A percentile compares a stretch with the other conserved stretches of the same genome.
These are phyloP conservation scores for Xenus cinereus DNA, from an alignment of 2,113 vertebrate species.

Conservation along the genomic window DNA sequence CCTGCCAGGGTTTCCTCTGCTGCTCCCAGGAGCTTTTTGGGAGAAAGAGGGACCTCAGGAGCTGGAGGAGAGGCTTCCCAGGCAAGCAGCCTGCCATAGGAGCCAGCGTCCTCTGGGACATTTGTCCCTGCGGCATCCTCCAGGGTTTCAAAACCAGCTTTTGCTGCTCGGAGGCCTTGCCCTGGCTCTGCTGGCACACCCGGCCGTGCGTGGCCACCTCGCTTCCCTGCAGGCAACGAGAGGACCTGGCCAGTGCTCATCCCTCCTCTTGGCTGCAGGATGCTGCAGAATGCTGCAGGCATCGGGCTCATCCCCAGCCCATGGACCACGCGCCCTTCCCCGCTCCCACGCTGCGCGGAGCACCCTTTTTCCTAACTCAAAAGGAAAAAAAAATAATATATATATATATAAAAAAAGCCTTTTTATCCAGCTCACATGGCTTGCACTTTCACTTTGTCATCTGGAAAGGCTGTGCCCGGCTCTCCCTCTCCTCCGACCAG, in stretches of 20 bases:
- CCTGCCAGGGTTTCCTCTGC: background rate
- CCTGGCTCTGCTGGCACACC: background rate
- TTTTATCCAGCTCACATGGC: background rate
- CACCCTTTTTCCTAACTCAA: background rate
- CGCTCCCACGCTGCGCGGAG: background rate
- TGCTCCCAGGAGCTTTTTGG: background rate
- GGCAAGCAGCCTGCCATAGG: background rate
- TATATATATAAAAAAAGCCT: no score
- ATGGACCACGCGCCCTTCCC: fast-evolving
- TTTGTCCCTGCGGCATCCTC: background rate
- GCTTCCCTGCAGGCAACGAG: background rate
- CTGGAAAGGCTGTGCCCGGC: fast-evolving
- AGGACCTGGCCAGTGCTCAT: background rate
- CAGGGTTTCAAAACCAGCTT: background rate
- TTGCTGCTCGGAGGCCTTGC: background rate
- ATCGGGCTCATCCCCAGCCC: fast-evolving
- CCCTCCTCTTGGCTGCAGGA: background rate
- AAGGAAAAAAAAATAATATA: background rate
- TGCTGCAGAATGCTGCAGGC: background rate
- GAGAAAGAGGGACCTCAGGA: background rate
- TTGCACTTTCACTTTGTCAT: background rate
- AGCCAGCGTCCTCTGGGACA: background rate
- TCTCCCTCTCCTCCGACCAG: fast-evolving
- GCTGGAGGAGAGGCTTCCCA: background rate
- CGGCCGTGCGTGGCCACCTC: background rate